Evolutionary conservation across 2,888 invertebrate species (phyloP).

Genomic region (Cephus sareptanus): DNA sequence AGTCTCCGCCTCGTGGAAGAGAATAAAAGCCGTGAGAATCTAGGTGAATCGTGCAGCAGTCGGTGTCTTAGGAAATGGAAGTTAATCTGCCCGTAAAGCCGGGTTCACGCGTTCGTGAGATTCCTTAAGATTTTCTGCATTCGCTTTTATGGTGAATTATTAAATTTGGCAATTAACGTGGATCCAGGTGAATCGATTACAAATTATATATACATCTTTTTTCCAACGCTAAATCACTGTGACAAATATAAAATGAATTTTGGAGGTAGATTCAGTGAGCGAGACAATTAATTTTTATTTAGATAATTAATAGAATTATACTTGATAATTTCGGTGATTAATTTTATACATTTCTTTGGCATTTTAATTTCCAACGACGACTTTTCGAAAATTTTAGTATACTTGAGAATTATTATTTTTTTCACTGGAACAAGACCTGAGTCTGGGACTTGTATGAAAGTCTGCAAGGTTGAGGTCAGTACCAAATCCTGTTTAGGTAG

Average conservation of each 20-base stretch:
- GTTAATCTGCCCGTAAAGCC: constrained; percentile 5
- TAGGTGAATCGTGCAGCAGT: constrained; percentile 50
- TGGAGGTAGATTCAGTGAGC: not conserved
- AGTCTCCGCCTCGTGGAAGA: constrained; percentile 14
- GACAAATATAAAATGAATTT: no score
- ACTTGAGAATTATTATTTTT: not conserved
- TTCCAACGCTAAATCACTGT: no score
- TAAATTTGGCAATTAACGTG: not conserved
- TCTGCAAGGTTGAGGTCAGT: not conserved
- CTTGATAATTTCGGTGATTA: not conserved
- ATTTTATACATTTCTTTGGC: not conserved
- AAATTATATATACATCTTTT: no score
- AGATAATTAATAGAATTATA: constrained; percentile 19
- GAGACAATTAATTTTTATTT: constrained; percentile 18
- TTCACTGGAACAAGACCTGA: not conserved
- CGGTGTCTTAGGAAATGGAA: constrained; percentile 32
- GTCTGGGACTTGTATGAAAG: not conserved
- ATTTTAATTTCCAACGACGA: not conserved
- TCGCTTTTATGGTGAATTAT: not conserved
- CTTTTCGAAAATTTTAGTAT: not conserved
- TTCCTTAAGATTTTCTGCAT: not conserved
- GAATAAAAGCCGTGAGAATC: constrained; percentile 49
- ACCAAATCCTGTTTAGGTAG: not conserved
- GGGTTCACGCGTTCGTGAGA: not conserved
- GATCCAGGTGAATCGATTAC: not conserved